phyloP scores from a whole-genome alignment of 2,888 invertebrate genomes.

The Spatulosminthurus flaviceps region DNA sequence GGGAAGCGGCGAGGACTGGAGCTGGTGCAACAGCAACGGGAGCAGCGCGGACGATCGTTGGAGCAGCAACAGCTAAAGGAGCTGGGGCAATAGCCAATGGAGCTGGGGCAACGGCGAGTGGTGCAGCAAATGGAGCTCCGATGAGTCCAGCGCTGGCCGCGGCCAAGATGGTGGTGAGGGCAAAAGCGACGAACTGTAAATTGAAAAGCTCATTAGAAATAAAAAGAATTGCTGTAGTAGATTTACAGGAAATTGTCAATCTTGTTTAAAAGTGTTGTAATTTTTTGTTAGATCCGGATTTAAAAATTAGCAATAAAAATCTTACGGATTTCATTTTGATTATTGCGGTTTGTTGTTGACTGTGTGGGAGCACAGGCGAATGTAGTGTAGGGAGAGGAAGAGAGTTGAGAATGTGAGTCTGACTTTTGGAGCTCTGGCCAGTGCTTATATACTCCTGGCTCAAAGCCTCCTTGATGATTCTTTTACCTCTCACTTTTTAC shows the following conservation, averaged over 20 bases:
- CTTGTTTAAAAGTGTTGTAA: no score
- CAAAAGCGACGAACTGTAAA: conserved; percentile 30
- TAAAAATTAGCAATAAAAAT: neutral
- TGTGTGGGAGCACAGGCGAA: no score
- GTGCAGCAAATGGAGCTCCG: neutral
- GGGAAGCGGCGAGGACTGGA: no score
- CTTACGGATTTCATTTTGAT: conserved; percentile 20
- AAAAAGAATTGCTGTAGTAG: neutral
- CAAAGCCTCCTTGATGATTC: no score
- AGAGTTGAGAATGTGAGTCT: no score
- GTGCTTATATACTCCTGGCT: no score
- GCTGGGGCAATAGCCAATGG: neutral
- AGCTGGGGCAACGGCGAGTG: neutral
- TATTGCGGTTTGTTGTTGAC: neutral
- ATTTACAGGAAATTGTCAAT: no score
- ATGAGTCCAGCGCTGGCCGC: conserved; percentile 43
- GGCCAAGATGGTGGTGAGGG: conserved; percentile 32
- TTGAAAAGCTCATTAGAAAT: neutral
- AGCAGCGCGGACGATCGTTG: no score
- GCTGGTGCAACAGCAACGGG: neutral
- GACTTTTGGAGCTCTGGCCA: no score
- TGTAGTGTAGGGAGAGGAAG: no score
- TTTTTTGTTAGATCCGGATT: neutral
- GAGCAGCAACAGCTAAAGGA: neutral
- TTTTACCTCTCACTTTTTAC: no score